Percentiles rank a stretch among this genome's conserved stretches.
phyloP scores from a whole-genome alignment of 2,113 vertebrate genomes.

The Ceyx margarethae region DNA sequence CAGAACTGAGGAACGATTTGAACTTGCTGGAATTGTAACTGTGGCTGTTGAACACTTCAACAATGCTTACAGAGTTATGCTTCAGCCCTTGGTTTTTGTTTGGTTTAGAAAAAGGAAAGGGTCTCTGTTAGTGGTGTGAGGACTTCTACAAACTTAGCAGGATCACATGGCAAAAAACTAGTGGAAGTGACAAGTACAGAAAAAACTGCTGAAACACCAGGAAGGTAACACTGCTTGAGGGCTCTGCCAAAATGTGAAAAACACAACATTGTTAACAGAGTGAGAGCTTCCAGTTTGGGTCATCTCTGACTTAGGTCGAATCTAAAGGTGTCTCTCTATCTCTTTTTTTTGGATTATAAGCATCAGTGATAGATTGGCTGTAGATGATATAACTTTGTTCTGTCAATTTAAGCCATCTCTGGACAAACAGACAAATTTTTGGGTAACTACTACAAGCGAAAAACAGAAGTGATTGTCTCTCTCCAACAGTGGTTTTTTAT shows the following conservation, averaged over 20 bases:
- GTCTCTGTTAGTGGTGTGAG: constrained; percentile 73
- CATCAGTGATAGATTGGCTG: constrained; percentile 62
- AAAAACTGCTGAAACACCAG: constrained; percentile 73
- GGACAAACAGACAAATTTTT: constrained; percentile 70
- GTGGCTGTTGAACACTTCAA: constrained; percentile 68
- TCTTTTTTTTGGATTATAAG: constrained; percentile 38
- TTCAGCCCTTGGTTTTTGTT: constrained; percentile 75
- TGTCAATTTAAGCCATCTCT: constrained; percentile 75
- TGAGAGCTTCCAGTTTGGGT: constrained; percentile 83
- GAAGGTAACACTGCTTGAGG: constrained; percentile 77
- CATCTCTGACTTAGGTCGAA: constrained; percentile 41
- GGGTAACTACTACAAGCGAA: constrained; percentile 78
- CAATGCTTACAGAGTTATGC: constrained; percentile 72
- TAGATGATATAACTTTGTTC: constrained; percentile 69
- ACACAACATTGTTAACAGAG: constrained; percentile 65
- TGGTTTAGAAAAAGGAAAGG: constrained; percentile 77
- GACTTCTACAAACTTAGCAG: constrained; percentile 69
- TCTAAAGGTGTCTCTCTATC: constrained; percentile 18
- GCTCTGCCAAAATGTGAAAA: constrained; percentile 65
- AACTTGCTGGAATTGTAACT: constrained; percentile 75
- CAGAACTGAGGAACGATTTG: constrained; percentile 67
- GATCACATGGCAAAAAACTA: constrained; percentile 65
- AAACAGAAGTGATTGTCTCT: constrained; percentile 97
- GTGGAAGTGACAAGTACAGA: constrained; percentile 67
- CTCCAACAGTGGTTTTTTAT: constrained; percentile 90